Conservation (phyloP, 1,140 invertebrate species). For the Zelostemma sp. region DNA sequence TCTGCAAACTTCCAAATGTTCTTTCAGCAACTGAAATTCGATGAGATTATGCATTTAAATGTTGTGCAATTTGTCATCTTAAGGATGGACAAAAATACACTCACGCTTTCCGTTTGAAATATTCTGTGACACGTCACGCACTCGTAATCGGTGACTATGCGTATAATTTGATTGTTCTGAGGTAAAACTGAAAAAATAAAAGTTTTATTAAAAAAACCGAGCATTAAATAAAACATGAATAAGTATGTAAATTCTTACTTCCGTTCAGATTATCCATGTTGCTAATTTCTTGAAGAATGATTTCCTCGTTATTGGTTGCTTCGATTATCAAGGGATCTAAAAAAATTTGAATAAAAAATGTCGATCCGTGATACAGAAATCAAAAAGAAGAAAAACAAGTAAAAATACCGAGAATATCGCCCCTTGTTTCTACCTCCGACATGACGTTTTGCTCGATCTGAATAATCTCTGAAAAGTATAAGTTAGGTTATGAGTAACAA, state of each 20-base stretch:
- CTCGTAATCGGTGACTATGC: conserved; percentile 61
- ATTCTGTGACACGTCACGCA: conserved; percentile 65
- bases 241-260: conserved; percentile 15
- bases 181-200: conserved; percentile 51
- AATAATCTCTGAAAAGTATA: conserved; percentile 29
- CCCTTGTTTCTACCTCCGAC: conserved; percentile 20
- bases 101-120: conserved; percentile 61
- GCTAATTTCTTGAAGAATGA: conserved; percentile 34
- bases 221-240: conserved; percentile 2
- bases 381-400: background rate
- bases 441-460: conserved; percentile 9
- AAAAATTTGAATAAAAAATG: conserved; percentile 3
- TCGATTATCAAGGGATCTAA: conserved; percentile 20
- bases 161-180: conserved; percentile 56
- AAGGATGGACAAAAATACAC: conserved; percentile 7
- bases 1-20: conserved; percentile 64
- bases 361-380: background rate
- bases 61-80: too few relatives aligned
- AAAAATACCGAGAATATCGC: conserved; percentile 26
- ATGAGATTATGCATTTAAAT: too few relatives aligned
- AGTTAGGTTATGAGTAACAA: conserved; percentile 25
- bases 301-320: conserved; percentile 25
- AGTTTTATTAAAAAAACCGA: background rate
- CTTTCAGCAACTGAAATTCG: conserved; percentile 58
- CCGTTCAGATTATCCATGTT: conserved; percentile 37